A percentile compares a stretch with the other conserved stretches of the same genome.
Conservation (phyloP, 2,113 vertebrate genomes). For the Falcunculus frontatus region DNA sequence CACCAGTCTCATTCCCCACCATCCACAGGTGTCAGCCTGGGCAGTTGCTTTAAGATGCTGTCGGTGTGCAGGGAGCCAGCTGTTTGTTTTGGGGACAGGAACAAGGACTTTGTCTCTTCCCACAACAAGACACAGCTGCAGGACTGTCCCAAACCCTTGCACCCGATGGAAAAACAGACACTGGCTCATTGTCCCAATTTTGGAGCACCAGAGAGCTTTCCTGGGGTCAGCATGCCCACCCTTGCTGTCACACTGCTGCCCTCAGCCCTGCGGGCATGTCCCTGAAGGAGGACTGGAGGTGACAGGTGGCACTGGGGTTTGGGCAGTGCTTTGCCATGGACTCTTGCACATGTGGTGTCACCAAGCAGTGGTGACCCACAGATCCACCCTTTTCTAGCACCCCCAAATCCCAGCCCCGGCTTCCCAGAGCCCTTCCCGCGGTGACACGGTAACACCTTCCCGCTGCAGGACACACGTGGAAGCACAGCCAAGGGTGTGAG, state of each 20-base stretch:
- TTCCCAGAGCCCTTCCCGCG: neutral
- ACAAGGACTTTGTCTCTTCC: rapidly evolving
- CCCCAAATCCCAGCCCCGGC: neutral
- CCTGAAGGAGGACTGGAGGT: neutral
- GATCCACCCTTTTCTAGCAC: neutral
- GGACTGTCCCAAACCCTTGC: neutral
- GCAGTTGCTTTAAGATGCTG: neutral
- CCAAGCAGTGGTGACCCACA: neutral
- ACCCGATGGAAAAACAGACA: neutral
- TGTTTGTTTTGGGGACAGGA: neutral
- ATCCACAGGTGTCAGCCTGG: rapidly evolving
- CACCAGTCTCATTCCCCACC: rapidly evolving
- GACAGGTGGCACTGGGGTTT: neutral
- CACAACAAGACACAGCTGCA: rapidly evolving
- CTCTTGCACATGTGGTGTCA: neutral
- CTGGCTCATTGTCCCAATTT: rapidly evolving
- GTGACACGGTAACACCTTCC: neutral
- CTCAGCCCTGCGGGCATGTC: rapidly evolving
- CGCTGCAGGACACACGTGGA: rapidly evolving
- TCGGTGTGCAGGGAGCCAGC: rapidly evolving
- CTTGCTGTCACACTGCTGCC: neutral
- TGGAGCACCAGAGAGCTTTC: neutral
- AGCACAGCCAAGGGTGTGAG: neutral
- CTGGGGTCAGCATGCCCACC: rapidly evolving
- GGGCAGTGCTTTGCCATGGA: neutral